A percentile compares a stretch with the other conserved stretches of the same genome.
These are phyloP conservation scores for Tokudaia muenninki DNA, from an alignment of 2,797 vertebrate species.

Conservation along the genomic window DNA sequence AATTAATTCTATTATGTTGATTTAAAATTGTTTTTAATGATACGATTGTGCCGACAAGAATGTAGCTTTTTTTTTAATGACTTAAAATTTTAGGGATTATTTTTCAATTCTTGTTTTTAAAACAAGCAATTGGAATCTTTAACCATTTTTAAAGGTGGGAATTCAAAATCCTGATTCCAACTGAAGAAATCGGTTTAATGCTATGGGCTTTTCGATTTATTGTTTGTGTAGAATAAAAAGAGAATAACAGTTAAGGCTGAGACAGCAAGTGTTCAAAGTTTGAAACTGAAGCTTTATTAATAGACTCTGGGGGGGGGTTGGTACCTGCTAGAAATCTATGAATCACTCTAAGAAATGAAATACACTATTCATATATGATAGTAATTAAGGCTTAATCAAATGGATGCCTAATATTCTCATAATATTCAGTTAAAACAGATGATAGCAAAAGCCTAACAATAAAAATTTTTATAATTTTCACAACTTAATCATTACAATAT, in stretches of 20 bases:
- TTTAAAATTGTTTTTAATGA: not conserved
- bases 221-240: not conserved
- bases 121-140: not conserved
- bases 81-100: not conserved
- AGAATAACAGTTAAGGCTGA: not conserved
- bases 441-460: constrained; percentile 68
- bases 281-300: not conserved
- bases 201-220: not conserved
- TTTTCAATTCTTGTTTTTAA: not conserved
- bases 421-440: constrained; percentile 74
- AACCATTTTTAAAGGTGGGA: not conserved
- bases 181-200: not conserved
- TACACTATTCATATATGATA: not conserved
- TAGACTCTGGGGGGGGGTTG: not conserved
- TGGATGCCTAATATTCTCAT: constrained; percentile 71
- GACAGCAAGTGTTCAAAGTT: not conserved
- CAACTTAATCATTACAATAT: not conserved
- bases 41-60: not conserved
- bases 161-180: not conserved
- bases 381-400: constrained; percentile 67
- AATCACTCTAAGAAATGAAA: constrained; percentile 69
- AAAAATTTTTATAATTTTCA: constrained; percentile 68
- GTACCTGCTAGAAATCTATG: constrained; percentile 47
- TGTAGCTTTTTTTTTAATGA: not conserved
- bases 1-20: not conserved